Percentiles rank a stretch among this genome's conserved stretches.
Evolutionary conservation across 2,113 vertebrate genomes (phyloP).

Genomic region (Ginglymostoma cirratum): DNA sequence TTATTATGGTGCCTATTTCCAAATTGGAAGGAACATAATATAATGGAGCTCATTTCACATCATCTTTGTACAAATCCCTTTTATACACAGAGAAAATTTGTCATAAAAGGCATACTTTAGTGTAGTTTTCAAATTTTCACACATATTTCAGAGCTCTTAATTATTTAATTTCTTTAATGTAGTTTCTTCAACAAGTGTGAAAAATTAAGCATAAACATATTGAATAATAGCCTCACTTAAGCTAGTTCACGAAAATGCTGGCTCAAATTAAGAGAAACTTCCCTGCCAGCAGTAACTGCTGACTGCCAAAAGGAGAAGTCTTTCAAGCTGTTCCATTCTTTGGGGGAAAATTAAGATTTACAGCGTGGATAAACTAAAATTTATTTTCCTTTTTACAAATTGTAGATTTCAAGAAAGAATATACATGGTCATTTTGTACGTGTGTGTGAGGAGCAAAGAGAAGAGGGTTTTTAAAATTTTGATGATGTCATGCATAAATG

Average conservation of each 20-base stretch:
- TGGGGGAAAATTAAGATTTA: neutral
- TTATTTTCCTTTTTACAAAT: neutral
- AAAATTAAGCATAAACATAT: neutral
- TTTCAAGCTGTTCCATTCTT: neutral
- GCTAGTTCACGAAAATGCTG: neutral
- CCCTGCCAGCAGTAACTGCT: neutral
- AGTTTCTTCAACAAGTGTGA: neutral
- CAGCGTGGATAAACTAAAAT: neutral
- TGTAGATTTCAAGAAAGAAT: neutral
- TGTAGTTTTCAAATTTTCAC: neutral
- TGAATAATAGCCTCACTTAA: neutral
- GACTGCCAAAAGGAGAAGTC: neutral
- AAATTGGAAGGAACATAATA: neutral
- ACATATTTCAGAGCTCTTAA: neutral
- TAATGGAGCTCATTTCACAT: neutral
- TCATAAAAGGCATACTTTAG: neutral
- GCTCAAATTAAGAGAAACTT: neutral
- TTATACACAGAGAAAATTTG: neutral
- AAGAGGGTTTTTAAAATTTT: neutral
- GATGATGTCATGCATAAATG: neutral
- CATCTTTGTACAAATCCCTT: neutral
- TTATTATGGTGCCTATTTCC: constrained; percentile 29
- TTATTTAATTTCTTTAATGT: neutral
- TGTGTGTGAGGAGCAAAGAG: neutral
- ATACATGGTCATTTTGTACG: neutral